Conservation (phyloP, 2,797 vertebrate species). For the Tarsius wallacei region DNA sequence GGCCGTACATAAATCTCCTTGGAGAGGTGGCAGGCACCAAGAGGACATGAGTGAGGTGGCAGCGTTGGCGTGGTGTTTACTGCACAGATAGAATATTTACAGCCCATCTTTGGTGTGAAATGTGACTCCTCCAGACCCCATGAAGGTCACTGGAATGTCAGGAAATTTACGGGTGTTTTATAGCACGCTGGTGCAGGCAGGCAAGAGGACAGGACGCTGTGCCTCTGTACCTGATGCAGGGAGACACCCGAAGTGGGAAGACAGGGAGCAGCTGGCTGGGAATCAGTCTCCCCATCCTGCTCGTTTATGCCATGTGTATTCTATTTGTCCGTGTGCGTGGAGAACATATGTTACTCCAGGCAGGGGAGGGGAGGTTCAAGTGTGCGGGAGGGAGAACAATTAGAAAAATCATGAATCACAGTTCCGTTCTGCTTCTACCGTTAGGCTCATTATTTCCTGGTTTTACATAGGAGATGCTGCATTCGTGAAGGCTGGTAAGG, state of each 20-base stretch:
- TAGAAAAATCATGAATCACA: neutral
- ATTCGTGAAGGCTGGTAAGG: neutral
- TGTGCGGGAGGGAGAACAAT: neutral
- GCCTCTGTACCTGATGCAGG: neutral
- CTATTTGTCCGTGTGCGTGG: neutral
- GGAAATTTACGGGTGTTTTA: slow-evolving; percentile 88
- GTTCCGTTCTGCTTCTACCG: neutral
- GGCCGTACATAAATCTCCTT: slow-evolving; percentile 87
- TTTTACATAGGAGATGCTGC: neutral
- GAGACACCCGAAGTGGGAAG: neutral
- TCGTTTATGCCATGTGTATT: neutral
- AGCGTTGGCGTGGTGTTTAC: slow-evolving; percentile 86
- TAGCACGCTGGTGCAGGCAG: slow-evolving; percentile 70
- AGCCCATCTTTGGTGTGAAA: slow-evolving; percentile 86
- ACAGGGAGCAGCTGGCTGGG: neutral
- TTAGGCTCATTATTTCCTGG: neutral
- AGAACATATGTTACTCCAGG: neutral
- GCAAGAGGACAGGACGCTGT: slow-evolving; percentile 69
- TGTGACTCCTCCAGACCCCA: slow-evolving; percentile 82
- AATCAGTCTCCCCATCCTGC: neutral
- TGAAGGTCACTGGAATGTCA: slow-evolving; percentile 89
- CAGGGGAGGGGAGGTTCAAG: neutral
- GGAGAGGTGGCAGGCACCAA: neutral
- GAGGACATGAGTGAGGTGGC: slow-evolving; percentile 78
- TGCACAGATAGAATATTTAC: slow-evolving; percentile 90